phyloP scores from a whole-genome alignment of 2,113 vertebrate genomes.

The Uropsilus gracilis region DNA sequence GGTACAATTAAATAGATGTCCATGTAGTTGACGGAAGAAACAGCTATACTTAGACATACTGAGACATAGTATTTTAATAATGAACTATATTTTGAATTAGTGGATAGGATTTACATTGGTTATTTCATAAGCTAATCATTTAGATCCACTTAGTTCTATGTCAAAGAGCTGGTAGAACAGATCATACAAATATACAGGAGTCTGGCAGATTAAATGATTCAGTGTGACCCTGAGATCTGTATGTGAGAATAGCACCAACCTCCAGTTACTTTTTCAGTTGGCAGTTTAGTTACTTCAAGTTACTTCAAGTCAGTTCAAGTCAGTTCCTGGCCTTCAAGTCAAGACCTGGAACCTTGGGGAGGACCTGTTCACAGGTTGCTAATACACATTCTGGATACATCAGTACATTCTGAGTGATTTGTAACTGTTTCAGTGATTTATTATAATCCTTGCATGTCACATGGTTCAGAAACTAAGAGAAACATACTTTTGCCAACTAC shows the following conservation, averaged over 20 bases:
- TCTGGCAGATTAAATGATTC: neutral
- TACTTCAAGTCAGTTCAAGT: no score
- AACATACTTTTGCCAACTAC: neutral
- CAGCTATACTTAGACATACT: neutral
- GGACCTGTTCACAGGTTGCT: neutral
- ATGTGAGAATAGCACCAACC: neutral
- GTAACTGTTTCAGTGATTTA: neutral
- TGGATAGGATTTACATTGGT: neutral
- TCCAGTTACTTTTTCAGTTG: neutral
- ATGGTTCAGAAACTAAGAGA: neutral
- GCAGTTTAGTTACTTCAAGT: no score
- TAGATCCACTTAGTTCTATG: neutral
- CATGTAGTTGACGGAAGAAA: neutral
- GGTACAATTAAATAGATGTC: neutral
- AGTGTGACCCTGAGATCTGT: neutral
- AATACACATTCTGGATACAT: neutral
- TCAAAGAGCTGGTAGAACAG: neutral
- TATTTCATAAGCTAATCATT: neutral
- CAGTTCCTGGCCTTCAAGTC: neutral
- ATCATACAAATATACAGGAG: neutral
- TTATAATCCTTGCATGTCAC: neutral
- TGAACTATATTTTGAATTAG: neutral
- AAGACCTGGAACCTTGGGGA: neutral
- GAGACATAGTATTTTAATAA: slow-evolving; percentile 1
- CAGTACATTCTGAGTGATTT: neutral